These are phyloP conservation scores for Nycticebus coucang DNA, from an alignment of 2,113 vertebrate species.

Conservation along the genomic window DNA sequence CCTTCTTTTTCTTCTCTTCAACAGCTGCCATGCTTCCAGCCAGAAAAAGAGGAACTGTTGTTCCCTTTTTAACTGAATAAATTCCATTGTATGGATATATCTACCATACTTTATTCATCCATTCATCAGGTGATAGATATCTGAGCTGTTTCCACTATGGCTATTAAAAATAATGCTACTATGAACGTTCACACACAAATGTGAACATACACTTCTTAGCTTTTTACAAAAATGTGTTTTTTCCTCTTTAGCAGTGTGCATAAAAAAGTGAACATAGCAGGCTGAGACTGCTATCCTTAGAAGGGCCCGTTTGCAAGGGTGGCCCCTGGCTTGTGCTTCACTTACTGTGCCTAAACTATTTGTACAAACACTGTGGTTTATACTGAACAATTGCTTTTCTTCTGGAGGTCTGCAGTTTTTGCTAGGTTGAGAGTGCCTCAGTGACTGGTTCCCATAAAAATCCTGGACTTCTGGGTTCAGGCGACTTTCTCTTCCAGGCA, in stretches of 20 bases:
- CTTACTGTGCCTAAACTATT: neutral
- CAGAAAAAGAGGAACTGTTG: no score
- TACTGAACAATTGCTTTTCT: neutral
- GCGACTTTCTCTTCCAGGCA: neutral
- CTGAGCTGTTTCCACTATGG: neutral
- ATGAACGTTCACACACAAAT: neutral
- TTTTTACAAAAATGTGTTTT: conserved; percentile 15
- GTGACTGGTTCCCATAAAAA: neutral
- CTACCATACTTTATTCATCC: neutral
- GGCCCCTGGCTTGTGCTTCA: neutral
- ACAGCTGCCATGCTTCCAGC: no score
- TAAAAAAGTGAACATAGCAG: neutral
- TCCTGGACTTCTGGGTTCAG: neutral
- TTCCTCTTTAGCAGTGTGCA: neutral
- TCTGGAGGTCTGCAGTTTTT: neutral
- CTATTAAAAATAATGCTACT: neutral
- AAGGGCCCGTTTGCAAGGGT: neutral
- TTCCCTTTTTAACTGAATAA: neutral
- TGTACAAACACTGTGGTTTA: neutral
- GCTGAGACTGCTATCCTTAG: neutral
- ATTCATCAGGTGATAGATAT: neutral
- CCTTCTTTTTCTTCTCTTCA: no score
- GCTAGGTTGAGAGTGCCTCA: neutral
- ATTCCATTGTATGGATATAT: neutral
- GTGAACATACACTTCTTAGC: neutral